Base-by-base conservation (phyloP, 2,888 invertebrate species). In the Cabera pusaria region DNA sequence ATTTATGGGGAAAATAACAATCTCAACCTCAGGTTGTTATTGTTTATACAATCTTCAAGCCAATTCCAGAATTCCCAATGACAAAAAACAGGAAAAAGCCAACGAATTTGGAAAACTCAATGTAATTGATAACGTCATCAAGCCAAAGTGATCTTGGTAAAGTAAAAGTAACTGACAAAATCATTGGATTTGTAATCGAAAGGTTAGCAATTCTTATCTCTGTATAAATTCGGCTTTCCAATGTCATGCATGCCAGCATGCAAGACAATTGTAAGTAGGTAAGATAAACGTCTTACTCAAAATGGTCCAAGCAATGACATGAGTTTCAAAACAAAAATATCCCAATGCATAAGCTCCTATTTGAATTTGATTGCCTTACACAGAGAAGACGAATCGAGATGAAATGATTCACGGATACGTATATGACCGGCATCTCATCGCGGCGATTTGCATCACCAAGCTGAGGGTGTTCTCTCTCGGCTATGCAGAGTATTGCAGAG, bases 321-420 rank as follows among this genome's bases (percentile, higher is more conserved):
- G 39, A 44, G 33, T 46, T 43, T 24, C 24, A 34, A 33, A 44
- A 52, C 61, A 56, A 64, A 72, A 76, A 72, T 71, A 71, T 47
- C 59, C 39, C 57, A 60, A 65, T 75, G 76, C 77, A 69, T 72
- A 77, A 72, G 49, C 52, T 56, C 47, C 52, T 46, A 47, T 59
- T 50, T 45, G 50, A 45, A 55, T 59, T 59, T 49, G 66, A 73
- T 67, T 70, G 62, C 83, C 84, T 60, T 85, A 82, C 60, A 67
- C 59, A 80, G 84, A 67, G 72, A 64, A 72, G 70, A 74, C 67
- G 71, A 65, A 72, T 73, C 64, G 59, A 73, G 68, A 74, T 65
- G 58, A 66, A 68, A 74, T 87, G 86, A 87, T 64, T 86, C 87
- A 87, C 77, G 68, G 76, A 74, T 72, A 65, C 65, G 66, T 70